A percentile compares a stretch with the other conserved stretches of the same genome.
Conservation (phyloP, 2,888 invertebrate genomes). For the Biston stratarius region DNA sequence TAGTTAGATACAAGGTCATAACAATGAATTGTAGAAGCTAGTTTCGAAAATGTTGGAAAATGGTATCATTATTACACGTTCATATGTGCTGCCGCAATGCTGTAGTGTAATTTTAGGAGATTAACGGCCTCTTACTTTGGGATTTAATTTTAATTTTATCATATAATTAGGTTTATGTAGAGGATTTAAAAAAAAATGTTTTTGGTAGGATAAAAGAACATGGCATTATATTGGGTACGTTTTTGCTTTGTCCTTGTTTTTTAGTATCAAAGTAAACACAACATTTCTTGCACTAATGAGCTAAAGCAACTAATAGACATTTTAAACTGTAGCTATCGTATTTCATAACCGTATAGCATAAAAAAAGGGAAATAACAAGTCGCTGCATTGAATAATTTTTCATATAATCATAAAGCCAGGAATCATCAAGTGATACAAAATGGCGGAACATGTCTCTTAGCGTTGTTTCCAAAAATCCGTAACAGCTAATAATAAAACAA, state of each 20-base stretch:
- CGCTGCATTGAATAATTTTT: background rate
- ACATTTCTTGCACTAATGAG: background rate
- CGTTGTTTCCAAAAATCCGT: too few species aligned
- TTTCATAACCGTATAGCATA: background rate
- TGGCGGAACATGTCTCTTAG: too few species aligned
- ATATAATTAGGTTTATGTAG: conserved; percentile 1
- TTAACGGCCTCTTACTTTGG: conserved; percentile 12
- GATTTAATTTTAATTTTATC: conserved; percentile 9
- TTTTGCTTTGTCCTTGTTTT: background rate
- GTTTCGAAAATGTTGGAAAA: conserved; percentile 26
- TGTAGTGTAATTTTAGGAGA: conserved; percentile 20
- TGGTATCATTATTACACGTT: conserved; percentile 26
- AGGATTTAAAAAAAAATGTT: conserved; percentile 6
- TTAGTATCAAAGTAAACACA: background rate
- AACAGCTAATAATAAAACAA: too few species aligned
- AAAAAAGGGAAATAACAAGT: background rate
- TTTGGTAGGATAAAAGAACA: conserved; percentile 8
- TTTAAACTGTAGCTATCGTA: background rate
- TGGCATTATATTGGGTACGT: background rate
- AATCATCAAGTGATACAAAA: too few species aligned
- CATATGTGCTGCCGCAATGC: conserved; percentile 29
- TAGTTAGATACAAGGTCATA: conserved; percentile 42
- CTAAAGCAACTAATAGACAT: conserved; percentile 6
- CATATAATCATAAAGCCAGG: too few species aligned
- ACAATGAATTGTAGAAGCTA: conserved; percentile 32